phyloP scores from a whole-genome alignment of 2,797 vertebrate genomes.

The Cheirogaleus major region DNA sequence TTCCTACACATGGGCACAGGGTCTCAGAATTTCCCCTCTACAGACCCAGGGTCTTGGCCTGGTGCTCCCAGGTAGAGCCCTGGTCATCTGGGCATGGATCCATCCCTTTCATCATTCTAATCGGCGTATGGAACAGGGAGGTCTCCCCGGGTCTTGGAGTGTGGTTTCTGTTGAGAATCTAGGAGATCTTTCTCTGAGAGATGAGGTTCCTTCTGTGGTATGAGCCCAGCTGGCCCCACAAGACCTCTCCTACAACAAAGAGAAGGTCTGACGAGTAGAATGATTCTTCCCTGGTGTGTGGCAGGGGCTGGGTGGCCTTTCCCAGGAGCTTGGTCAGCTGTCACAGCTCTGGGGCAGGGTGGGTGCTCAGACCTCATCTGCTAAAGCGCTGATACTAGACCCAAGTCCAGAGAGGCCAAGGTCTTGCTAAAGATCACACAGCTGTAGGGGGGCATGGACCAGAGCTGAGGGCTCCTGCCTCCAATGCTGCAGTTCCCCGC shows the following conservation, averaged over 20 bases:
- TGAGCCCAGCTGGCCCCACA: background rate
- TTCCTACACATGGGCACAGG: background rate
- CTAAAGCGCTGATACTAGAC: background rate
- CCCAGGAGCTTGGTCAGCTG: rapidly evolving
- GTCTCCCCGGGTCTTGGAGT: background rate
- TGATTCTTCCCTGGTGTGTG: background rate
- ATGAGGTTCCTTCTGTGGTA: background rate
- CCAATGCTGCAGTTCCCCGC: rapidly evolving
- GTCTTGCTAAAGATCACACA: background rate
- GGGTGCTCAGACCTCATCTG: background rate
- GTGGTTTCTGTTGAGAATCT: background rate
- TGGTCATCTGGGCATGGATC: background rate
- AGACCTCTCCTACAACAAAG: background rate
- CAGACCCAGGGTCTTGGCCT: background rate
- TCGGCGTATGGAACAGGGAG: background rate
- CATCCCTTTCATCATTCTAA: background rate
- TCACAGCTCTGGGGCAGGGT: background rate
- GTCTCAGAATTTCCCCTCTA: background rate
- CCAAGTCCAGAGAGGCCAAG: background rate
- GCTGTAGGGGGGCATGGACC: background rate
- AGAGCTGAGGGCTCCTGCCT: background rate
- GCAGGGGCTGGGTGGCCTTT: background rate
- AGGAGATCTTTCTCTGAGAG: background rate
- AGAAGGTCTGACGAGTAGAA: background rate
- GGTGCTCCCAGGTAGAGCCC: background rate